phyloP scores from a whole-genome alignment of 2,888 invertebrate species.

The Drosophila fungiperda region DNA sequence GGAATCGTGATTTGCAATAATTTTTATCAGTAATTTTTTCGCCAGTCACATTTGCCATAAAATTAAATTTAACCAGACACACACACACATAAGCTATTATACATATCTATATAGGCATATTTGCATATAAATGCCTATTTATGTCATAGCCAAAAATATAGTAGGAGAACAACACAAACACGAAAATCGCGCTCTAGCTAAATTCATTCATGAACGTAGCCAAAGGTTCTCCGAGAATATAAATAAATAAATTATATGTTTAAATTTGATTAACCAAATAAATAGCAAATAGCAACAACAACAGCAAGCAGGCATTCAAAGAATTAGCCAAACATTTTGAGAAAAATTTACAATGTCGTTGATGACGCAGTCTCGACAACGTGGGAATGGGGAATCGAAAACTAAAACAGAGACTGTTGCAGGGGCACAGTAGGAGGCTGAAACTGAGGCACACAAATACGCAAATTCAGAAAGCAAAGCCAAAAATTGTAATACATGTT shows the following conservation, averaged over 20 bases:
- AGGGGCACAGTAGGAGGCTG: not conserved
- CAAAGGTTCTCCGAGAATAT: constrained; percentile 31
- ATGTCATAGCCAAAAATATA: constrained; percentile 77
- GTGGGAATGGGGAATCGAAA: constrained; percentile 23
- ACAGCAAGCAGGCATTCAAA: constrained; percentile 38
- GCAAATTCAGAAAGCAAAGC: constrained; percentile 42
- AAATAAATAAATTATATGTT: constrained; percentile 75
- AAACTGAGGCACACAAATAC: constrained; percentile 28
- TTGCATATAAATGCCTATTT: constrained; percentile 44
- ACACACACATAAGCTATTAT: constrained; percentile 2
- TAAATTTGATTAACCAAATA: constrained; percentile 76
- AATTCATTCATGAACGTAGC: constrained; percentile 69
- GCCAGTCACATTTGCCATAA: constrained; percentile 40
- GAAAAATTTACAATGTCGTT: constrained; percentile 65
- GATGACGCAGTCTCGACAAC: constrained; percentile 68
- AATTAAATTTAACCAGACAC: constrained; percentile 31
- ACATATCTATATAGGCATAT: not conserved
- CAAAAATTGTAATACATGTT: constrained; percentile 39
- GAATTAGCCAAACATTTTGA: constrained; percentile 53
- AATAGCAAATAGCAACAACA: constrained; percentile 41
- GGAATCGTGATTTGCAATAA: constrained; percentile 41
- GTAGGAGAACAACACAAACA: constrained; percentile 9
- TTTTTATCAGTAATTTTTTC: constrained; percentile 36
- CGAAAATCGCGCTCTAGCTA: constrained; percentile 14
- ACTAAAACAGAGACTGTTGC: not conserved